phyloP scores from a whole-genome alignment of 1,140 invertebrate genomes.

The Charaxes varanes region DNA sequence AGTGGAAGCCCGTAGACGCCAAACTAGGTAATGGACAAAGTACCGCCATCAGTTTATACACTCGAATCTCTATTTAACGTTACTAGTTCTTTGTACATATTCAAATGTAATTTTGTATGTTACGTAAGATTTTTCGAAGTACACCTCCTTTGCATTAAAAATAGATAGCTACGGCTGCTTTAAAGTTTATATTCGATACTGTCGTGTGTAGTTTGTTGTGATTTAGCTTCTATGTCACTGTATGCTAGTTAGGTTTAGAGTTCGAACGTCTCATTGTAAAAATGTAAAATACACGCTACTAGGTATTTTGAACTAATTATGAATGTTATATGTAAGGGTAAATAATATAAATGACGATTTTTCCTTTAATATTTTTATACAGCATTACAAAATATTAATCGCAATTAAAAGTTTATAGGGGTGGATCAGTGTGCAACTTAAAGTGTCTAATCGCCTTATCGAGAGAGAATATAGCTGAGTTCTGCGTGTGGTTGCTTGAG shows the following conservation, averaged over 20 bases:
- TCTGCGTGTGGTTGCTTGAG: conserved; percentile 58
- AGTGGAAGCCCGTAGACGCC: conserved; percentile 48
- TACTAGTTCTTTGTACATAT: conserved; percentile 67
- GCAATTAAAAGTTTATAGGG: conserved; percentile 73
- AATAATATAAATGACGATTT: conserved; percentile 63
- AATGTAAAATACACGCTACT: conserved; percentile 70
- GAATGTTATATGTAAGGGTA: conserved; percentile 62
- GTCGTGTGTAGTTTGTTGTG: conserved; percentile 71
- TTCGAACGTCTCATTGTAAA: conserved; percentile 67
- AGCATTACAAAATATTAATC: conserved; percentile 69
- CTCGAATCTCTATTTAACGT: conserved; percentile 45
- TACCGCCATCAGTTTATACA: conserved; percentile 35
- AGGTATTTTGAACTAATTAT: conserved; percentile 62
- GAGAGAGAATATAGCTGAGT: conserved; percentile 71
- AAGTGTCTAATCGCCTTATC: conserved; percentile 70
- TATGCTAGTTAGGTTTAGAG: conserved; percentile 63
- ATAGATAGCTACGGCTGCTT: conserved; percentile 62
- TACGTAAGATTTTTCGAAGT: conserved; percentile 64
- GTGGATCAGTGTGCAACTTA: conserved; percentile 70
- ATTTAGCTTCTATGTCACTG: conserved; percentile 66
- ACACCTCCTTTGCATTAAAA: conserved; percentile 64
- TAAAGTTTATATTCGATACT: conserved; percentile 66
- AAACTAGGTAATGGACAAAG: conserved; percentile 45
- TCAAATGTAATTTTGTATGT: conserved; percentile 69
- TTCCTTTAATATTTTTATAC: conserved; percentile 74